Base-by-base conservation (phyloP, 2,797 vertebrate genomes). In the Aldrovandia affinis region DNA sequence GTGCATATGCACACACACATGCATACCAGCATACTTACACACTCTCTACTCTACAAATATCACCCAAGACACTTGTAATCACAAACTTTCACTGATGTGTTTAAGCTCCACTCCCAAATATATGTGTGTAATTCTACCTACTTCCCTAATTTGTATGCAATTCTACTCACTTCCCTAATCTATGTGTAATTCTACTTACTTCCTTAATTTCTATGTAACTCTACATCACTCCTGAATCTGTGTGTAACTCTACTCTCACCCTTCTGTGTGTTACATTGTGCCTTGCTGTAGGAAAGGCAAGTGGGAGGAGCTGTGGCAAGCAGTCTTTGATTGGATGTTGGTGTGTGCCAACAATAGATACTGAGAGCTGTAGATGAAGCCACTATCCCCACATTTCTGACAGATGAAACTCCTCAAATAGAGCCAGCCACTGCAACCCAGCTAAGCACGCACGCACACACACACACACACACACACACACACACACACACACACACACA, bases 71-170 rank as follows among this genome's bases (percentile, higher is more conserved):
- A 50, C 47, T 3, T 10, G 10, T 10, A 50, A 3, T 50, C 47
- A 50, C 47, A 50, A 3, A 50, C 47, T 50, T 10, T n/a, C n/a
- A n/a, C n/a, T n/a, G n/a, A n/a, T n/a, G n/a, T n/a, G n/a, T n/a
- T n/a, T n/a, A n/a, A n/a, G n/a, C n/a, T 65, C 36, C 54, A 15
- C 77, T 87, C 44, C 86, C 85, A 73, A 54, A 75, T 47, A 82
- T 82, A 86, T 85, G 33, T 15, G 28, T 33, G 20, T 20, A 50
- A 18, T 0, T 39, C 44, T 4, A n/a, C 42, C 22, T 50, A 20
- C 42, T n/a, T 20, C 25, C 18, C 52, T 54, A 18, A 54, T 54
- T 18, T 54, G 52, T 54, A 59, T 18, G 4, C 3, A 20, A 59
- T 0, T 3, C 20, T 22, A 20, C 57, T 22, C 25, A 22, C n/a